Conservation (phyloP, 2,888 invertebrate genomes). For the Xylophagus ater region DNA sequence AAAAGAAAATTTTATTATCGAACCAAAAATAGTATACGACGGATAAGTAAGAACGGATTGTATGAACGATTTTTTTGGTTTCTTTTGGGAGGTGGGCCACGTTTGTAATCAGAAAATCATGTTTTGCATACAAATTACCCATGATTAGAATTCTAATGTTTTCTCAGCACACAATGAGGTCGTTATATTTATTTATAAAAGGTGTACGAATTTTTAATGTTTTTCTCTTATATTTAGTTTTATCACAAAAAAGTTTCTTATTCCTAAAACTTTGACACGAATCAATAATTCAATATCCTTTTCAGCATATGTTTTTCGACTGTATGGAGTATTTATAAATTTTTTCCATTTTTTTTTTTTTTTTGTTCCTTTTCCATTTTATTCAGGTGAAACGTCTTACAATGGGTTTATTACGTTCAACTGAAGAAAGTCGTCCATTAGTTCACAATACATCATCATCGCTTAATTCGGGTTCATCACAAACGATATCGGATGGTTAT, state of each 20-base stretch:
- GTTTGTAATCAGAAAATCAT: conserved; percentile 13
- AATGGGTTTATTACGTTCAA: conserved; percentile 57
- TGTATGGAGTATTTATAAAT: too few relatives aligned
- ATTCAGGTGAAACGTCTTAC: conserved; percentile 61
- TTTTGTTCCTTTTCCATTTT: conserved; percentile 10
- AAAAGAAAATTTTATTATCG: too few relatives aligned
- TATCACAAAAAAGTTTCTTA: too few relatives aligned
- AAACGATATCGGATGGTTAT: conserved; percentile 65
- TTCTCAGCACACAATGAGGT: not conserved
- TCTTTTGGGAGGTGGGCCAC: not conserved
- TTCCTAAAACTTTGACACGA: too few relatives aligned
- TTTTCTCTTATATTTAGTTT: too few relatives aligned
- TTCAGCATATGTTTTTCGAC: too few relatives aligned
- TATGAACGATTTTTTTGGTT: conserved; percentile 1
- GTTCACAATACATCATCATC: conserved; percentile 51
- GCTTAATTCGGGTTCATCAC: conserved; percentile 55
- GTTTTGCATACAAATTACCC: conserved; percentile 18
- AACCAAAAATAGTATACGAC: too few relatives aligned
- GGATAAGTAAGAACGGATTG: too few relatives aligned
- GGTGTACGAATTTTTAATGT: too few relatives aligned
- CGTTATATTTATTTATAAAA: conserved; percentile 1
- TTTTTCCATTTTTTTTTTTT: conserved; percentile 6
- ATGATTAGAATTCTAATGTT: conserved; percentile 12
- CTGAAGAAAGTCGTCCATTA: conserved; percentile 65
- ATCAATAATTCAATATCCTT: too few relatives aligned